Evolutionary conservation across 2,797 vertebrate genomes (phyloP).

Genomic region (Ceryle rudis): DNA sequence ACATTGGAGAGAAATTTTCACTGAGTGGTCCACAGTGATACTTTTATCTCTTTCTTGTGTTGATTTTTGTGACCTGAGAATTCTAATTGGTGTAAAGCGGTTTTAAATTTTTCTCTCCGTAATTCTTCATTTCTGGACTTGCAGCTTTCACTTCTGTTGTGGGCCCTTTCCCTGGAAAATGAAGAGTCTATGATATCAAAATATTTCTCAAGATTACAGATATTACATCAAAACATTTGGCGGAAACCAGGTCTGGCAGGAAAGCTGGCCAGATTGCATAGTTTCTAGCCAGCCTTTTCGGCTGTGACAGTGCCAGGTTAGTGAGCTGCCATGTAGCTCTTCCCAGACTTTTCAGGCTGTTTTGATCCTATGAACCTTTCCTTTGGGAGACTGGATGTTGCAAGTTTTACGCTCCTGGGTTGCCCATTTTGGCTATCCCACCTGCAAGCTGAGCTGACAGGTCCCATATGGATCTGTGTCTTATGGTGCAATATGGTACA

Average conservation of each 20-base stretch:
- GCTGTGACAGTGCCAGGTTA: background rate
- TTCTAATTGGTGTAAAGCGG: background rate
- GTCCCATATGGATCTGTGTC: background rate
- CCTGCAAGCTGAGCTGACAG: background rate
- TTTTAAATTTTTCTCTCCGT: background rate
- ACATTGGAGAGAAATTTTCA: background rate
- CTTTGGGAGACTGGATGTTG: background rate
- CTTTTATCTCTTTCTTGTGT: background rate
- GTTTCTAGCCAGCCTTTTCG: background rate
- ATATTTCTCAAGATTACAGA: background rate
- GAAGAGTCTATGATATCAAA: background rate
- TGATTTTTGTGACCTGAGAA: background rate
- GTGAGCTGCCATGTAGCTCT: background rate
- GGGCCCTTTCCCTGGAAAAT: background rate
- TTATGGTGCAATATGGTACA: fast-evolving
- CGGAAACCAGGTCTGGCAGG: conserved; percentile 1
- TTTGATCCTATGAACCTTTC: background rate
- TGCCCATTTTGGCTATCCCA: background rate
- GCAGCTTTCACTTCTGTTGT: background rate
- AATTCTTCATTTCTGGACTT: background rate
- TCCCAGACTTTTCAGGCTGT: background rate
- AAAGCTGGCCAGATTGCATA: background rate
- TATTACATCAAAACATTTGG: background rate
- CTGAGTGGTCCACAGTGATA: background rate
- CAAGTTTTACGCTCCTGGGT: background rate